These are phyloP conservation scores for Butorides virescens DNA, from an alignment of 2,113 vertebrate species.

Conservation along the genomic window DNA sequence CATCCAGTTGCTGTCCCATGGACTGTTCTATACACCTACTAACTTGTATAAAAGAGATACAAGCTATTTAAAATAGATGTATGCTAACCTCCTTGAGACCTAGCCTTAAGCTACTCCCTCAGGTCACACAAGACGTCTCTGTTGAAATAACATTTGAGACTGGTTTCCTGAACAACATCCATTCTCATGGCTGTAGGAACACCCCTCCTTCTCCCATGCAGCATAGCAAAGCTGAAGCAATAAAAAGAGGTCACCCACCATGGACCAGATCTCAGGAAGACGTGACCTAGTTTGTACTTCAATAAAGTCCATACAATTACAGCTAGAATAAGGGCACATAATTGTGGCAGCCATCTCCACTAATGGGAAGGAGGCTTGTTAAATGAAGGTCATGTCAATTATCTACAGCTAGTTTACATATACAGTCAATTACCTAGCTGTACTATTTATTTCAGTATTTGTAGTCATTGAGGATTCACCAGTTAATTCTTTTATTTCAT, in stretches of 20 bases:
- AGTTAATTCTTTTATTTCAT: constrained; percentile 4
- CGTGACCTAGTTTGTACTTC: not conserved
- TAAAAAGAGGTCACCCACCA: not conserved
- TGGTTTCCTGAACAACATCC: not conserved
- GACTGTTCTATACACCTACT: not conserved
- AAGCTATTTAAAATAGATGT: not conserved
- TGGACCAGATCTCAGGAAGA: not conserved
- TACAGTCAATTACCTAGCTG: constrained; percentile 50
- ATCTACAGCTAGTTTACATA: constrained; percentile 38
- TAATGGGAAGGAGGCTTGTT: constrained; percentile 13
- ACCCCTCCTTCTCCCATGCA: not conserved
- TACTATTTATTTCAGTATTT: constrained; percentile 46
- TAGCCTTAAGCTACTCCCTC: not conserved
- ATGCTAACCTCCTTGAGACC: not conserved
- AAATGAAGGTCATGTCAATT: constrained; percentile 48
- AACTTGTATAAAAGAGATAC: not conserved
- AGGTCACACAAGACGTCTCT: accelerated
- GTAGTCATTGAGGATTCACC: constrained; percentile 33
- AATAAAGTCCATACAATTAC: not conserved
- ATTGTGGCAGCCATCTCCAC: not conserved
- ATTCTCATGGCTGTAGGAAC: not conserved
- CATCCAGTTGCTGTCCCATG: not conserved
- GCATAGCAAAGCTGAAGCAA: not conserved
- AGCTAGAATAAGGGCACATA: not conserved
- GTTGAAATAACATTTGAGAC: not conserved